Evolutionary conservation across 2,888 invertebrate species (phyloP).

Genomic region (Drosophila robusta): DNA sequence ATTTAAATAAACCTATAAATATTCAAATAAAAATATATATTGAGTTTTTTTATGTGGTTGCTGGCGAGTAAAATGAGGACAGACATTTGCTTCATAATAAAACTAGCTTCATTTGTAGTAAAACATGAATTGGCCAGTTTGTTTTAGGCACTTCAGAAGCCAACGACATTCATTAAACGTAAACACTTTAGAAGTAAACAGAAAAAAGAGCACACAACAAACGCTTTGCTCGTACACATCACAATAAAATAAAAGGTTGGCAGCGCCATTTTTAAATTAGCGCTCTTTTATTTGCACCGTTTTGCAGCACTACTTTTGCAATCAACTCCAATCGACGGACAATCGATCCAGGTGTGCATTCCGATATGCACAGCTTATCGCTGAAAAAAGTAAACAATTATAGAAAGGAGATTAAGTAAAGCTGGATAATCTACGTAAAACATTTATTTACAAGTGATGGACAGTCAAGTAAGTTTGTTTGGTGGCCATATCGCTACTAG

Average conservation of each 20-base stretch:
- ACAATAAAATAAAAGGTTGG: constrained; percentile 9
- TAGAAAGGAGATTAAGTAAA: constrained; percentile 14
- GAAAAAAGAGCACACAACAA: background rate
- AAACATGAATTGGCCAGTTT: background rate
- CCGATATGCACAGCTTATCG: constrained; percentile 32
- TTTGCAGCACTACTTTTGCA: constrained; percentile 19
- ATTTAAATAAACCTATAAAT: constrained; percentile 1
- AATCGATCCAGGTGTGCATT: background rate
- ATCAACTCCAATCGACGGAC: background rate
- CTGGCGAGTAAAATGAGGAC: background rate
- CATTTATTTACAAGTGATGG: constrained; percentile 74
- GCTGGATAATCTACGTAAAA: constrained; percentile 45
- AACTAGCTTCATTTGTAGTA: background rate
- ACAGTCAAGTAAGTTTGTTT: constrained; percentile 80
- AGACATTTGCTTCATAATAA: background rate
- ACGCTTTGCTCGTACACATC: background rate
- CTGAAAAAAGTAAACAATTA: constrained; percentile 56
- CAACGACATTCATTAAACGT: background rate
- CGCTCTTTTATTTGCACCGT: background rate
- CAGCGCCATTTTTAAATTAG: constrained; percentile 18
- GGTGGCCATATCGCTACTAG: background rate
- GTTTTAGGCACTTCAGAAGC: background rate
- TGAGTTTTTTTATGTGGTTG: background rate
- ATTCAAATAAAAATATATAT: background rate
- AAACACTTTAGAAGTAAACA: constrained; percentile 19